phyloP scores from a whole-genome alignment of 2,797 vertebrate species.

The Gobio occitaniae region DNA sequence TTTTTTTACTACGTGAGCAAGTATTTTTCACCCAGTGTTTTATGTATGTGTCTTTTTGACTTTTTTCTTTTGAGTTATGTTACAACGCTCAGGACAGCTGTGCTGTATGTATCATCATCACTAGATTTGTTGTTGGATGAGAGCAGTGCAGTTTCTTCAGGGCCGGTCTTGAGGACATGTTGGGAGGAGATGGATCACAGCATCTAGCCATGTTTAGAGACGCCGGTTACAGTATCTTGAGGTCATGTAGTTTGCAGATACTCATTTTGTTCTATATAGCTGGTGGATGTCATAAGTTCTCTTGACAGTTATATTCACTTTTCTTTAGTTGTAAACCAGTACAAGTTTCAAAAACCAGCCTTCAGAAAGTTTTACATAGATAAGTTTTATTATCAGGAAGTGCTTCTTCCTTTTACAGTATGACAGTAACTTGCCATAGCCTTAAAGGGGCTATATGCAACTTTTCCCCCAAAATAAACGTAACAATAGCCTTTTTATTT shows the following conservation, averaged over 20 bases:
- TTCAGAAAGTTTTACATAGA: slow-evolving; percentile 38
- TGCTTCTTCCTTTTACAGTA: slow-evolving; percentile 44
- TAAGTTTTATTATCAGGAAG: slow-evolving; percentile 37
- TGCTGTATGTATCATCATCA: slow-evolving; percentile 41
- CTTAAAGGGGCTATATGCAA: too few relatives aligned
- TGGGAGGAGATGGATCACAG: not conserved
- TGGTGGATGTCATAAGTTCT: slow-evolving; percentile 21
- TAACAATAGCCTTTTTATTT: too few relatives aligned
- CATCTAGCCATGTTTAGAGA: slow-evolving; percentile 42
- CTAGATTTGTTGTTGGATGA: slow-evolving; percentile 15
- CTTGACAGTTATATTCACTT: slow-evolving; percentile 23
- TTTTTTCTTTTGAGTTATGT: slow-evolving; percentile 33
- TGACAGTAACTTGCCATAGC: slow-evolving; percentile 32
- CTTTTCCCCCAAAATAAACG: too few relatives aligned
- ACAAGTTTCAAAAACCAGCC: slow-evolving; percentile 32
- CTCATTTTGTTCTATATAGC: slow-evolving; percentile 37
- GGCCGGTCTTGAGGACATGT: slow-evolving; percentile 6
- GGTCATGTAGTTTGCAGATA: slow-evolving; percentile 35
- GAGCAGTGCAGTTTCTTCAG: slow-evolving; percentile 24
- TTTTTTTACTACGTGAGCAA: slow-evolving; percentile 57
- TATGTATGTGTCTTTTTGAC: slow-evolving; percentile 49
- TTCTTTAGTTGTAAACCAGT: slow-evolving; percentile 20
- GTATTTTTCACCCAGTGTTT: slow-evolving; percentile 68
- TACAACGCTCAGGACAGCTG: slow-evolving; percentile 54
- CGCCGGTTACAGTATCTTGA: slow-evolving; percentile 32